Evolutionary conservation across 2,888 invertebrate genomes (phyloP).

Genomic region (Ormyrus rosae): DNA sequence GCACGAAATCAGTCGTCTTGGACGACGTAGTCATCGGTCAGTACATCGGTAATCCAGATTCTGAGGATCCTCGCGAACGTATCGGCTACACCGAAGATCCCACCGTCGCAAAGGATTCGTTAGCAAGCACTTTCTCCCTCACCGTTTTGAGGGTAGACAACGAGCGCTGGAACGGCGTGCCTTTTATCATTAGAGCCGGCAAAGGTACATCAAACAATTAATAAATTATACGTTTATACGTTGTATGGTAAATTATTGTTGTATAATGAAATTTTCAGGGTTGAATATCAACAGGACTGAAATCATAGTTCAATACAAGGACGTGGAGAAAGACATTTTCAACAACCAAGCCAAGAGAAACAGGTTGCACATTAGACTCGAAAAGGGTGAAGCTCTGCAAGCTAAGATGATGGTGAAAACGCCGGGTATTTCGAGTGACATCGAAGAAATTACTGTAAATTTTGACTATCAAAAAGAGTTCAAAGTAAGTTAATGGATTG

Average conservation of each 20-base stretch:
- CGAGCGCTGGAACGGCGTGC: conserved; percentile 45
- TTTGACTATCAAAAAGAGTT: conserved; percentile 95
- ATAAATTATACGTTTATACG: neutral
- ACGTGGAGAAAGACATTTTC: conserved; percentile 98
- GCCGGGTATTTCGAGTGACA: conserved; percentile 97
- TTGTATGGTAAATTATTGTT: neutral
- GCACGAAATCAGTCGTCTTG: conserved; percentile 3
- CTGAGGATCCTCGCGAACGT: conserved; percentile 30
- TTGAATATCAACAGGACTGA: conserved; percentile 98
- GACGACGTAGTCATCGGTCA: conserved; percentile 48
- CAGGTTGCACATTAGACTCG: conserved; percentile 96
- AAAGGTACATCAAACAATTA: conserved; percentile 31
- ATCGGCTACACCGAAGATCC: conserved; percentile 44
- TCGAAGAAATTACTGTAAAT: conserved; percentile 98
- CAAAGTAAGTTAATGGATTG: conserved; percentile 78
- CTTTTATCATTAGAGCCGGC: conserved; percentile 54
- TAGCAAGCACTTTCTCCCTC: conserved; percentile 38
- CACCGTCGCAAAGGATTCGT: conserved; percentile 25
- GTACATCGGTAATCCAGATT: conserved; percentile 44
- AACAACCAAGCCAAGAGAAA: conserved; percentile 91
- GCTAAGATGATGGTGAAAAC: conserved; percentile 97
- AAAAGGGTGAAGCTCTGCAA: conserved; percentile 8
- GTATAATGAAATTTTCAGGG: conserved; percentile 78
- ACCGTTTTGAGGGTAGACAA: conserved; percentile 48
- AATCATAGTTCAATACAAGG: conserved; percentile 96